Conservation (phyloP, 1,140 invertebrate genomes). For the Eriosoma lanigerum region DNA sequence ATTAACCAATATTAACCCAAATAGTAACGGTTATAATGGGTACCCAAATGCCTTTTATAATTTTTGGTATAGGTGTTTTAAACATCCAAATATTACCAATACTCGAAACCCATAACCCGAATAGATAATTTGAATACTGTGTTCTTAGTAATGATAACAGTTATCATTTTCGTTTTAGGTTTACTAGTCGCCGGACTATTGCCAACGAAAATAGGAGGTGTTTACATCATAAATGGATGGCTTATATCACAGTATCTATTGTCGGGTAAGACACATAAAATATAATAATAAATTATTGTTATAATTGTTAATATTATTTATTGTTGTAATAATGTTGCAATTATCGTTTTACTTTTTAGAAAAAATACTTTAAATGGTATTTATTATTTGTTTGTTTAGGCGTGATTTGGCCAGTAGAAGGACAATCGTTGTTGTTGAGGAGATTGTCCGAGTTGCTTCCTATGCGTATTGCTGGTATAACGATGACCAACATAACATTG, state of each 20-base stretch:
- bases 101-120: too few species aligned
- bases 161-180: not conserved
- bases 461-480: not conserved
- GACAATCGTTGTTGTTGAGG: not conserved
- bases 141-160: too few species aligned
- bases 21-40: too few species aligned
- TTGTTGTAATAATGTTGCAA: too few species aligned
- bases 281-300: too few species aligned
- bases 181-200: constrained; percentile 22
- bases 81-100: too few species aligned
- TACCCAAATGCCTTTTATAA: too few species aligned
- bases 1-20: too few species aligned
- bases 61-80: too few species aligned
- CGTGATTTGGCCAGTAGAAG: constrained; percentile 7
- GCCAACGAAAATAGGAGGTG: not conserved
- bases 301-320: not conserved
- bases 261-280: constrained; percentile 1
- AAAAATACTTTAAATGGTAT: too few species aligned
- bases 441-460: not conserved
- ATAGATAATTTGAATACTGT: too few species aligned
- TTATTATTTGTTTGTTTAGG: not conserved
- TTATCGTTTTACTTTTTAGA: too few species aligned
- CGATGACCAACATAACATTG: constrained; percentile 11
- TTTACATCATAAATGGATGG: not conserved
- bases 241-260: not conserved